A percentile compares a stretch with the other conserved stretches of the same genome.
phyloP scores from a whole-genome alignment of 2,888 invertebrate species.

The Pheosia gnoma region DNA sequence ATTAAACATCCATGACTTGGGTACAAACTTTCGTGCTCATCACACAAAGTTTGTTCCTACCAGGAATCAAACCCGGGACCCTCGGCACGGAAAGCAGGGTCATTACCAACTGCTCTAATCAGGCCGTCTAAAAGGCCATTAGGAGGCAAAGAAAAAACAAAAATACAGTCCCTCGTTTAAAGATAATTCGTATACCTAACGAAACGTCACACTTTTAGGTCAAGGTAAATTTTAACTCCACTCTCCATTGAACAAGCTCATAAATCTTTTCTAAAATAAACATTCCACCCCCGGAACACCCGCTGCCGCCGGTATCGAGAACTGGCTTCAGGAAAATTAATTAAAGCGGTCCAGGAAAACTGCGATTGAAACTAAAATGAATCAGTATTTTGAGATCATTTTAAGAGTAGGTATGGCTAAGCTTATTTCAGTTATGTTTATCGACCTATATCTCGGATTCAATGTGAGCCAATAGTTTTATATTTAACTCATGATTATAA shows the following conservation, averaged over 20 bases:
- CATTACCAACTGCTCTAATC: no score
- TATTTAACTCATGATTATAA: no score
- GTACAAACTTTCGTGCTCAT: no score
- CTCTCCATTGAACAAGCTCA: not conserved
- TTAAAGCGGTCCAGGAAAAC: not conserved
- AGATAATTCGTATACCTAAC: not conserved
- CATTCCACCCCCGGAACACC: not conserved
- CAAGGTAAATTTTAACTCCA: not conserved
- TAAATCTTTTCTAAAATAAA: conserved; percentile 6
- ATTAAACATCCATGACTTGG: no score
- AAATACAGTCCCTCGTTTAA: not conserved
- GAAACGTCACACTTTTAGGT: not conserved
- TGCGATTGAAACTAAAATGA: not conserved
- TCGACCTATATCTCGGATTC: no score
- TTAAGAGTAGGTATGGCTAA: no score
- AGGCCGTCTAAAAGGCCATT: no score
- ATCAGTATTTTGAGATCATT: not conserved
- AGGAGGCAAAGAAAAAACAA: not conserved
- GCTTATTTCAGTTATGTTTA: no score
- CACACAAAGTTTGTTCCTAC: no score
- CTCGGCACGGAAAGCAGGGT: no score
- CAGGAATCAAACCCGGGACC: no score
- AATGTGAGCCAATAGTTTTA: no score
- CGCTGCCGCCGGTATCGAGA: not conserved
- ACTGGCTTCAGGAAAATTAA: not conserved